These are phyloP conservation scores for Hippocampus comes DNA, from an alignment of 2,113 vertebrate species.

Conservation along the genomic window DNA sequence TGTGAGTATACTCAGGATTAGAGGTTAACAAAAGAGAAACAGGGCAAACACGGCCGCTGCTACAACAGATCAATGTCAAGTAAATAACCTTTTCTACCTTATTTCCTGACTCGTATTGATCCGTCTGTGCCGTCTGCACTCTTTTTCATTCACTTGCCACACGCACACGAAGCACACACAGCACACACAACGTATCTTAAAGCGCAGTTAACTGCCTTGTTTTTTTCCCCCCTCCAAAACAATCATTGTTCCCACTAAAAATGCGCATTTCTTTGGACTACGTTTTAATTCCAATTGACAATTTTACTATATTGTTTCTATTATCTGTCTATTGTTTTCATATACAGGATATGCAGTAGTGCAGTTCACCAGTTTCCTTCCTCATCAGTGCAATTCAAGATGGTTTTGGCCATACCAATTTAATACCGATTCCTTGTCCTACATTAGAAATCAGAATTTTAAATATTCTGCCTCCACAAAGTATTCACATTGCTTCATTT, in stretches of 20 bases:
- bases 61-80: conserved; percentile 98
- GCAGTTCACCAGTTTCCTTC: not conserved
- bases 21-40: conserved; percentile 99
- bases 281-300: not conserved
- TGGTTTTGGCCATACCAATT: too few relatives aligned
- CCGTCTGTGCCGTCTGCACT: conserved; percentile 73
- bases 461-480: too few relatives aligned
- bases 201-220: conserved; percentile 68
- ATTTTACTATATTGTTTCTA: not conserved
- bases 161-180: not conserved
- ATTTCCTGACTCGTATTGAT: conserved; percentile 99
- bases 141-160: conserved; percentile 79
- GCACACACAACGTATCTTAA: conserved; percentile 20
- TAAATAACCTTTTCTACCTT: conserved; percentile 99
- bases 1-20: conserved; percentile 92
- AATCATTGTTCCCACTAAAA: not conserved
- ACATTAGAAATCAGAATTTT: too few relatives aligned
- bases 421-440: too few relatives aligned
- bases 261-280: not conserved
- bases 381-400: too few relatives aligned
- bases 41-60: conserved; percentile 83
- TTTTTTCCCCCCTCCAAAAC: not conserved
- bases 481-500: too few relatives aligned
- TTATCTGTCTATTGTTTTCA: not conserved
- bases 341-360: not conserved